Percentiles rank a stretch among this genome's conserved stretches.
phyloP scores from a whole-genome alignment of 2,888 invertebrate species.

The Chrysina gloriosa region DNA sequence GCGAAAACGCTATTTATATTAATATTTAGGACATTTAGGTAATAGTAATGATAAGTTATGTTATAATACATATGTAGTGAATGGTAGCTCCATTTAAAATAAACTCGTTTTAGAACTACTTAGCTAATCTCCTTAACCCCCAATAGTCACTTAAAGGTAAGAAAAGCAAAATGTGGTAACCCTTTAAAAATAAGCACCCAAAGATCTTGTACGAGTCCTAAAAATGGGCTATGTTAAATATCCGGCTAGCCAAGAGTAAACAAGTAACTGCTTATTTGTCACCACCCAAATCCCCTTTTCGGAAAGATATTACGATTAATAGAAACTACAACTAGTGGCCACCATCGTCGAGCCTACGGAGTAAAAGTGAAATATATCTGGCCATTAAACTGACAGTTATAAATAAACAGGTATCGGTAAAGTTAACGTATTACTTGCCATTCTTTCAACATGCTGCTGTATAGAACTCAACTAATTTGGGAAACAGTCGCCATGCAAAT shows the following conservation, averaged over 20 bases:
- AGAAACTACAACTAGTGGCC: not conserved
- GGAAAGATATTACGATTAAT: constrained; percentile 18
- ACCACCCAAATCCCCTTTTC: not conserved
- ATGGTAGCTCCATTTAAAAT: too few relatives aligned
- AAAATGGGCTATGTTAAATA: not conserved
- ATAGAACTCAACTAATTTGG: constrained; percentile 54
- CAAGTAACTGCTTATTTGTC: not conserved
- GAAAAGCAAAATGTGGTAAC: not conserved
- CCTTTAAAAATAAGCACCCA: not conserved
- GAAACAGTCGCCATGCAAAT: constrained; percentile 51
- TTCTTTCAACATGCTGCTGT: constrained; percentile 57
- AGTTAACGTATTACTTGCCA: constrained; percentile 54
- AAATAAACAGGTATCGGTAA: constrained; percentile 12
- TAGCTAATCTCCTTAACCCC: too few relatives aligned
- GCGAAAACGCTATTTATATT: too few relatives aligned
- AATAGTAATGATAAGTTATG: too few relatives aligned
- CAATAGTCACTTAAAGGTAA: too few relatives aligned
- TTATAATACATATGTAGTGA: too few relatives aligned
- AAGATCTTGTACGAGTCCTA: not conserved
- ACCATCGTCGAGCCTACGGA: not conserved
- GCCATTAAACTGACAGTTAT: not conserved
- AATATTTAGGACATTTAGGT: too few relatives aligned
- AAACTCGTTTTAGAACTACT: too few relatives aligned
- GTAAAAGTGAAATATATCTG: constrained; percentile 15
- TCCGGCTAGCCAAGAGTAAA: not conserved